phyloP scores from a whole-genome alignment of 2,888 invertebrate species.

The Periphyllus acericola region DNA sequence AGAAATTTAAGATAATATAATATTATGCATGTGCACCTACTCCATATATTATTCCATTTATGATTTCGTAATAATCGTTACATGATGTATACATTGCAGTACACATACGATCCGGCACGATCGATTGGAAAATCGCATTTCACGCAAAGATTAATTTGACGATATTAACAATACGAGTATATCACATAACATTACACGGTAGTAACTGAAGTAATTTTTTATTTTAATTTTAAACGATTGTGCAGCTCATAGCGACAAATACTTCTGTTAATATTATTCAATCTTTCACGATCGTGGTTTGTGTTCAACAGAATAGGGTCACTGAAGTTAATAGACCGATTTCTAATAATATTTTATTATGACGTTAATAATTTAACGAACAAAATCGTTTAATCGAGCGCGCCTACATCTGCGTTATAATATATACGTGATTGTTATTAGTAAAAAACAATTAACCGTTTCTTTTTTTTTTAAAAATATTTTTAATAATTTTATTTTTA shows the following conservation, averaged over 20 bases:
- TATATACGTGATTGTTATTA: neutral
- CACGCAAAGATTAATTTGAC: constrained; percentile 1
- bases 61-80: neutral
- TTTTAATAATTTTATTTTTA: neutral
- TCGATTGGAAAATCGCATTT: neutral
- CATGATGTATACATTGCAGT: neutral
- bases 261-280: constrained; percentile 13
- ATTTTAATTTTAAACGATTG: neutral
- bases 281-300: constrained; percentile 1
- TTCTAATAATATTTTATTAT: constrained; percentile 13
- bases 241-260: neutral
- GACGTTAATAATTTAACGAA: neutral
- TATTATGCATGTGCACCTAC: neutral
- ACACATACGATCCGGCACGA: neutral
- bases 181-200: neutral
- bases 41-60: neutral
- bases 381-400: neutral
- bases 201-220: too few relatives aligned
- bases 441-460: neutral
- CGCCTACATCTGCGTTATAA: neutral
- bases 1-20: too few relatives aligned
- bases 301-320: neutral
- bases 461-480: too few relatives aligned
- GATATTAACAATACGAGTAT: neutral
- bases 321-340: constrained; percentile 5